Percentiles rank a stretch among this genome's conserved stretches.
Conservation (phyloP, 1,140 invertebrate genomes). For the Ceratina calcarata region DNA sequence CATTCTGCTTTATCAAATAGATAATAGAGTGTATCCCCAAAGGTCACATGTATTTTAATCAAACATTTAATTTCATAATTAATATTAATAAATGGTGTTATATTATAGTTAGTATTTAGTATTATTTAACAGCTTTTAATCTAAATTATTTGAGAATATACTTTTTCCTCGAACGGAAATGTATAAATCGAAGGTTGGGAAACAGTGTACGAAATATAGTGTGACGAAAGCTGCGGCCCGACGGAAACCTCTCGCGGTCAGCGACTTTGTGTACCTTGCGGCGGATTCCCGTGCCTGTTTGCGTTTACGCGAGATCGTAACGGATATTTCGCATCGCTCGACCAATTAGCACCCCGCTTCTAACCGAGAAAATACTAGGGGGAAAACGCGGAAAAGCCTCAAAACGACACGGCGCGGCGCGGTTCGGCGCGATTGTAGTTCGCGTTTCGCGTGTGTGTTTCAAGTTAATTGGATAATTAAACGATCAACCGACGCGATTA, state of each 20-base stretch:
- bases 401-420: constrained; percentile 17
- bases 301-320: constrained; percentile 37
- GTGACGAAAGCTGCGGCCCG: background rate
- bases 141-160: too few relatives aligned
- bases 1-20: too few relatives aligned
- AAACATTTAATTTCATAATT: too few relatives aligned
- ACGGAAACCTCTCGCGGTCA: too few relatives aligned
- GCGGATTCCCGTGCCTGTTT: constrained; percentile 20
- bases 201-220: background rate
- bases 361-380: constrained; percentile 23
- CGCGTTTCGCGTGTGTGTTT: constrained; percentile 41
- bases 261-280: background rate
- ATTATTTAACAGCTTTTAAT: too few relatives aligned
- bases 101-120: too few relatives aligned
- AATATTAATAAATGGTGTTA: too few relatives aligned
- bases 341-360: constrained; percentile 48
- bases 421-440: constrained; percentile 39
- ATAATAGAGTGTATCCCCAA: too few relatives aligned
- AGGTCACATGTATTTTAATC: too few relatives aligned
- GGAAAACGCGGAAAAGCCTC: constrained; percentile 39
- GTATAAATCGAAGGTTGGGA: background rate
- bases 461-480: constrained; percentile 50
- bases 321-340: constrained; percentile 45
- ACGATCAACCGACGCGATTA: background rate
- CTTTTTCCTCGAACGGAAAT: too few relatives aligned